Base-by-base conservation (phyloP, 2,888 invertebrate genomes). In the Calliopum simillimum region DNA sequence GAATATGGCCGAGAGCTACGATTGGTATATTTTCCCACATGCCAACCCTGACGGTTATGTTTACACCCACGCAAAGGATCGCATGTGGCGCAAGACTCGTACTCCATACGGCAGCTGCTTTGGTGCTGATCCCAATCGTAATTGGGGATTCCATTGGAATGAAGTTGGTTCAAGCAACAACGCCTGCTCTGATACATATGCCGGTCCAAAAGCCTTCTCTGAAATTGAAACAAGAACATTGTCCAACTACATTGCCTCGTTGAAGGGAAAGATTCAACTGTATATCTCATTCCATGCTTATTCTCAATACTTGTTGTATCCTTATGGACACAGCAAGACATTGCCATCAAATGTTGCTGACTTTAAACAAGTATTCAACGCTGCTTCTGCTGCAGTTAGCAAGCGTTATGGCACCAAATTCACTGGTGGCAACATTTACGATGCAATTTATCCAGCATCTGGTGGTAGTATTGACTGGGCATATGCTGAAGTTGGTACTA, bases 11-110 rank as follows among this genome's bases (percentile, higher is more conserved):
- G 85, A 88, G 58, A 87, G 88, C 25, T 89, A 88, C 75, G 92
- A 92, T 74, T 94, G 92, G 92, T 92, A 93, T 79, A 89, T 94
- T 67, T 88, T 94, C 70, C 94, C 94, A 0, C 86, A 91, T 19
- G 84, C 90, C 14, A 94, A 95, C 82, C 93, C 93, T 4, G 94
- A 95, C 85, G 94, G 94, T 1, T 93, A 90, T 78, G 90, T 88
- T 56, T 92, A 89, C 80, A 89, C 92, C 0, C 79, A 88, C 87
- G 14, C 82, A 79, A 74, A 70, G 51, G 90, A 89, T 51, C 88
- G 92, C 51, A 75, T 90, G 72, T 92, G 92, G 92, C 83, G 90
- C 19, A 92, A 92, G 78, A 92, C 91, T 2, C 87, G 92, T 46
- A 87, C 86, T 69, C 88, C 86, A 0, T 88, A 88, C 49, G 87